phyloP scores from a whole-genome alignment of 2,113 vertebrate genomes.

The Chamaea fasciata region DNA sequence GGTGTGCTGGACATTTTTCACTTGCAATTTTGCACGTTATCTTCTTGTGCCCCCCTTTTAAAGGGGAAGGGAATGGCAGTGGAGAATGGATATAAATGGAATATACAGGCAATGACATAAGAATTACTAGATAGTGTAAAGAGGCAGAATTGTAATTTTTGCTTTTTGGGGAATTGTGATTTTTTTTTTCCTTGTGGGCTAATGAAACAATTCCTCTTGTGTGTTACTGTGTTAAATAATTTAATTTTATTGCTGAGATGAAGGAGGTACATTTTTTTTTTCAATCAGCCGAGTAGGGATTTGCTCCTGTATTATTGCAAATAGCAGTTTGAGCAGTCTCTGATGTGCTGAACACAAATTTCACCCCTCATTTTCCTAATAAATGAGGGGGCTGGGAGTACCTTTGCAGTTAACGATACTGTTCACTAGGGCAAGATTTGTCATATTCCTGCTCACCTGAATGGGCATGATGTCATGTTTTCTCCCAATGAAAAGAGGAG shows the following conservation, averaged over 20 bases:
- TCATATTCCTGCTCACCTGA: slow-evolving; percentile 20
- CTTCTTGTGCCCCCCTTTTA: slow-evolving; percentile 49
- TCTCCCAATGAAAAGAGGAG: background rate
- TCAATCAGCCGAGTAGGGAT: background rate
- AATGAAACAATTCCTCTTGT: background rate
- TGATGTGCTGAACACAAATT: background rate
- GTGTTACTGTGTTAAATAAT: background rate
- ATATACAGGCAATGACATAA: background rate
- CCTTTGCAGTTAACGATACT: background rate
- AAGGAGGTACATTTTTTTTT: background rate
- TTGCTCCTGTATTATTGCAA: background rate
- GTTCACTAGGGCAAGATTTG: slow-evolving; percentile 7
- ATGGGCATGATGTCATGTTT: slow-evolving; percentile 17
- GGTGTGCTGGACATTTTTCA: slow-evolving; percentile 63
- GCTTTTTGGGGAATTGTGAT: background rate
- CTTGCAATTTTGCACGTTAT: slow-evolving; percentile 61
- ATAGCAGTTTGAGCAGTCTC: background rate
- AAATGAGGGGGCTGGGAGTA: background rate
- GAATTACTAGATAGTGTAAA: background rate
- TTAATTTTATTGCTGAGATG: background rate
- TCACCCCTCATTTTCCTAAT: background rate
- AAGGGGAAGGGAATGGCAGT: slow-evolving; percentile 19
- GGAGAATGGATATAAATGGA: background rate
- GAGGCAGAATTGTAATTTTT: background rate
- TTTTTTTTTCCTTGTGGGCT: background rate